phyloP scores from a whole-genome alignment of 2,888 invertebrate species.

The Drosophila aldrichi region DNA sequence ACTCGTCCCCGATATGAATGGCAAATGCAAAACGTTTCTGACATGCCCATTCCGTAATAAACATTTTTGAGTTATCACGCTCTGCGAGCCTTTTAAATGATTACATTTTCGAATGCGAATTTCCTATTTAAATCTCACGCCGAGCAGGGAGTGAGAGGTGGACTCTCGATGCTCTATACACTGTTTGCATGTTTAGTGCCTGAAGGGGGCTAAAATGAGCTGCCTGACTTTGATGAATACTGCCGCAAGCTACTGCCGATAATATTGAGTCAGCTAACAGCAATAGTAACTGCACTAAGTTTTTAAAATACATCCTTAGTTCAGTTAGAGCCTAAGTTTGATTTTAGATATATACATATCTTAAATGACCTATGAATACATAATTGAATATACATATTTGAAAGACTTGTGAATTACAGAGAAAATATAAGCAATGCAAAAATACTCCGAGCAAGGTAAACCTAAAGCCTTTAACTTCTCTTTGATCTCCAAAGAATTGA shows the following conservation, averaged over 20 bases:
- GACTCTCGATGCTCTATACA: neutral
- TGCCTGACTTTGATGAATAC: constrained; percentile 33
- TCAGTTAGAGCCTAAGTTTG: too few species aligned
- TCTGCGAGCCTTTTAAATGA: constrained; percentile 45
- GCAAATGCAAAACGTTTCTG: constrained; percentile 53
- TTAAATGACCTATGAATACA: too few species aligned
- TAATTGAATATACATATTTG: too few species aligned
- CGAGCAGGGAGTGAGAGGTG: neutral
- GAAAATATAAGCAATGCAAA: too few species aligned
- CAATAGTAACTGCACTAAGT: neutral
- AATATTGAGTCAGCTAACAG: constrained; percentile 9
- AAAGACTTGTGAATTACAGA: too few species aligned
- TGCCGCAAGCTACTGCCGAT: constrained; percentile 14
- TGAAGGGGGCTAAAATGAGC: neutral
- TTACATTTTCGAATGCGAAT: constrained; percentile 44
- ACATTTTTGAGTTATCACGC: constrained; percentile 61
- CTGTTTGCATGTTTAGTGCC: constrained; percentile 25
- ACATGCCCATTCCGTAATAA: constrained; percentile 53
- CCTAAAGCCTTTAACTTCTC: too few species aligned
- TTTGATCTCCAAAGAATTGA: too few species aligned
- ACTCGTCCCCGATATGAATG: constrained; percentile 18
- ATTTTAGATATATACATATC: too few species aligned
- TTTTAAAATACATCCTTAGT: neutral
- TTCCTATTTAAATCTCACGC: constrained; percentile 12
- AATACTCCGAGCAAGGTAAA: too few species aligned